Evolutionary conservation across 1,140 invertebrate species (phyloP).

Genomic region (Antheraea mylitta): DNA sequence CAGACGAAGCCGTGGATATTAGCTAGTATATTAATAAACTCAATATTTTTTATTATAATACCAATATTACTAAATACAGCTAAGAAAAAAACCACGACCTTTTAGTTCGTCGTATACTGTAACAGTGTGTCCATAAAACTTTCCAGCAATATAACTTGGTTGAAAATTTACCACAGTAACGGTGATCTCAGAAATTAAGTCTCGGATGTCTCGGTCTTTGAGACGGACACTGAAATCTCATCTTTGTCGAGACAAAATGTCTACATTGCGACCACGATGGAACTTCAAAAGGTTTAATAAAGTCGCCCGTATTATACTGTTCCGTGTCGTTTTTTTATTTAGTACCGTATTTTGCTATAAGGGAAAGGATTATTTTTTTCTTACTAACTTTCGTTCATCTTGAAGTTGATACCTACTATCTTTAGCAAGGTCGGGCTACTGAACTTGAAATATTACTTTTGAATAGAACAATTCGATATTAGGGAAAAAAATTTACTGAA

Average conservation of each 20-base stretch:
- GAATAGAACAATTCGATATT: too few species aligned
- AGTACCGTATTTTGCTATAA: neutral
- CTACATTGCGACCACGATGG: constrained; percentile 7
- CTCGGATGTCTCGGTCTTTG: constrained; percentile 7
- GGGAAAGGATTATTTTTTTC: neutral
- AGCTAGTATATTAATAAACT: too few species aligned
- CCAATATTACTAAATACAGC: neutral
- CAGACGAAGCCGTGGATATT: too few species aligned
- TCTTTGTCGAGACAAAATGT: constrained; percentile 4
- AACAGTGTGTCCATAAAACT: neutral
- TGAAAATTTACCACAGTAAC: neutral
- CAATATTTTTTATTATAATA: too few species aligned
- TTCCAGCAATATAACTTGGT: neutral
- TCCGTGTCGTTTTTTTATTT: neutral
- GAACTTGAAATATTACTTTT: too few species aligned
- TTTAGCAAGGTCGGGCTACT: too few species aligned
- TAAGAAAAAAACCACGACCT: neutral
- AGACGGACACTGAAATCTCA: constrained; percentile 9
- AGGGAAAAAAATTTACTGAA: too few species aligned
- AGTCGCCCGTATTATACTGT: neutral
- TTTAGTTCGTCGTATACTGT: neutral
- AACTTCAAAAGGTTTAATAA: constrained; percentile 9
- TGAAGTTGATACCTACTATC: neutral
- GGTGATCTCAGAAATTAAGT: constrained; percentile 4
- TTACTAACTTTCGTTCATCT: neutral